Conservation (phyloP, 2,113 vertebrate species). For the Hystrix brachyura region DNA sequence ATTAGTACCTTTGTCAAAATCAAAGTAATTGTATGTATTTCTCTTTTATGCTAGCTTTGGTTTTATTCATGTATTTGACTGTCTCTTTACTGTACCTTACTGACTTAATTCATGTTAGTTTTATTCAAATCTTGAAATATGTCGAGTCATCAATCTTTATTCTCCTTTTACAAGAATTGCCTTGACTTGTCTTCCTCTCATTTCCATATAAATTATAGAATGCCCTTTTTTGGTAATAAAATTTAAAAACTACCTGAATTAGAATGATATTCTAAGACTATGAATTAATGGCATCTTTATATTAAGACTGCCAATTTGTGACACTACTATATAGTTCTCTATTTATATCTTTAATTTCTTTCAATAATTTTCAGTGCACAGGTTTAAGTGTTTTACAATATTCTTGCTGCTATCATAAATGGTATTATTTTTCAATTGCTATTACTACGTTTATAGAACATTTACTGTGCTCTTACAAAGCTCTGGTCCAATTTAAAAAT, state of each 20-base stretch:
- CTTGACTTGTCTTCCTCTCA: background rate
- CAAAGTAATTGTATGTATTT: background rate
- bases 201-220: background rate
- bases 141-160: background rate
- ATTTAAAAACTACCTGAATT: background rate
- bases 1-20: background rate
- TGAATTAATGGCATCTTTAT: background rate
- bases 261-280: background rate
- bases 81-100: background rate
- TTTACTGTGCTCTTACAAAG: background rate
- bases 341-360: background rate
- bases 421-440: background rate
- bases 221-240: background rate
- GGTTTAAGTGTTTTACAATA: background rate
- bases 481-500: background rate
- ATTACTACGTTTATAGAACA: background rate
- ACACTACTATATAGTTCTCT: background rate
- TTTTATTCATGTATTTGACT: background rate
- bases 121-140: background rate
- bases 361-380: background rate
- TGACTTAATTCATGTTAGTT: background rate
- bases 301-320: background rate
- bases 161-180: background rate
- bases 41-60: background rate
- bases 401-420: background rate